Percentiles rank a stretch among this genome's conserved stretches.
Conservation (phyloP, 2,113 vertebrate species). For the Siniperca chuatsi region DNA sequence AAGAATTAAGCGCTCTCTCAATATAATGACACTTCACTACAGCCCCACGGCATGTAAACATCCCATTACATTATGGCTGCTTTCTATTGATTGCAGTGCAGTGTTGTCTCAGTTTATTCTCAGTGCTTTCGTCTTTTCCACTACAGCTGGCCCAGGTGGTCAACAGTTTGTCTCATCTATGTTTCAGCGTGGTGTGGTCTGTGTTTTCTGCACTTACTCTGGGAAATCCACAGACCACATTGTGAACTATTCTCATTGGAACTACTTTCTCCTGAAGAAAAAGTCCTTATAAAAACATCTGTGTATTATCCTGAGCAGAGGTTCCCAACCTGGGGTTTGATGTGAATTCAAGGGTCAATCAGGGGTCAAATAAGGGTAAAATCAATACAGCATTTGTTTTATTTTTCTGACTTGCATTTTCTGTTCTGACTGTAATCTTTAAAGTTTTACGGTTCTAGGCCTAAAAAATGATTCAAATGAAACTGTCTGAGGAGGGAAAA, state of each 20-base stretch:
- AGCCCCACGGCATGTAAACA: constrained; percentile 34
- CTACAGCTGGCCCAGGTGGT: not conserved
- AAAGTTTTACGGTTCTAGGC: not conserved
- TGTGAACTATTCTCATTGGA: not conserved
- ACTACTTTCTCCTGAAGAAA: not conserved
- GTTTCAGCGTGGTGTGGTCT: not conserved
- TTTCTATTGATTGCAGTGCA: constrained; percentile 18
- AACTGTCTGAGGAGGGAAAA: not conserved
- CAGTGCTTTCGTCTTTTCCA: not conserved
- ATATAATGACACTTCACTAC: constrained; percentile 30
- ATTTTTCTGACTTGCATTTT: not conserved
- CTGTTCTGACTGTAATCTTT: too few species aligned
- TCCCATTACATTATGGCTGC: constrained; percentile 20
- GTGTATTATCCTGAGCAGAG: not conserved
- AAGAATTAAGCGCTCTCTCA: constrained; percentile 25
- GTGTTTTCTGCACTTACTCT: not conserved
- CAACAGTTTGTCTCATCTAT: not conserved
- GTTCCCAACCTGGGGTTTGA: not conserved
- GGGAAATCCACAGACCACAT: not conserved
- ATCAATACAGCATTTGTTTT: not conserved
- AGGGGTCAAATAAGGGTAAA: not conserved
- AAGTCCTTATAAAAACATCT: not conserved
- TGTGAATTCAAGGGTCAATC: too few species aligned
- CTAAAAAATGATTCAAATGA: not conserved
- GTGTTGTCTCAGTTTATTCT: not conserved